Evolutionary conservation across 2,888 invertebrate genomes (phyloP).

Genomic region (Cheilosia vulpina): DNA sequence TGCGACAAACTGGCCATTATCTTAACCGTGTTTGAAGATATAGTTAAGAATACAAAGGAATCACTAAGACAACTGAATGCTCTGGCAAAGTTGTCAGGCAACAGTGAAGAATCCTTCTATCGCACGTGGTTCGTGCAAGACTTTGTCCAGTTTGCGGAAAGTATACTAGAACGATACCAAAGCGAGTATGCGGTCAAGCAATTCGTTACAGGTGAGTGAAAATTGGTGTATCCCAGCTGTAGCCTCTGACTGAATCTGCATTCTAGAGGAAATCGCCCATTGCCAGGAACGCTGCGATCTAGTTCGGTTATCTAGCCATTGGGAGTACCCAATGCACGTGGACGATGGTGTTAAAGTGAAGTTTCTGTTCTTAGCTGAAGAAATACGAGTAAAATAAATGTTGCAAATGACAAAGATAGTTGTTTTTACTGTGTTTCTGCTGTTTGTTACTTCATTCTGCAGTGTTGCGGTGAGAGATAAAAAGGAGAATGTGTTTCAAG

Average conservation of each 20-base stretch:
- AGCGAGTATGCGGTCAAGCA: constrained; percentile 79
- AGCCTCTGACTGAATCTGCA: not conserved
- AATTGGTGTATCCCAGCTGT: too few relatives aligned
- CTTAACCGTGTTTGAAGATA: constrained; percentile 79
- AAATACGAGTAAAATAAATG: constrained; percentile 76
- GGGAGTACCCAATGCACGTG: constrained; percentile 81
- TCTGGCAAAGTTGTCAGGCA: constrained; percentile 78
- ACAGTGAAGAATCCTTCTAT: constrained; percentile 77
- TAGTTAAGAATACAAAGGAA: constrained; percentile 77
- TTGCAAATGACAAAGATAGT: not conserved
- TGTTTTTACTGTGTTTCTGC: not conserved
- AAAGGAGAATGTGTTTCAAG: too few relatives aligned
- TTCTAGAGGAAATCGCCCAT: constrained; percentile 80
- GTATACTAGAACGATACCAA: constrained; percentile 77
- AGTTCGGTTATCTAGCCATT: constrained; percentile 78
- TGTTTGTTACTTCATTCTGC: too few relatives aligned
- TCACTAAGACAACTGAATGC: constrained; percentile 79
- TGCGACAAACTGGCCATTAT: constrained; percentile 81
- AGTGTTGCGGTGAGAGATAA: too few relatives aligned
- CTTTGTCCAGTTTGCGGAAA: constrained; percentile 78
- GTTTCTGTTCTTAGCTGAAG: constrained; percentile 79
- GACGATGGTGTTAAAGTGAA: constrained; percentile 78
- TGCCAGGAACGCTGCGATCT: constrained; percentile 78
- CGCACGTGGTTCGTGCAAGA: constrained; percentile 80
- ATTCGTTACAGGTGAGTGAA: constrained; percentile 79